Evolutionary conservation across 2,888 invertebrate genomes (phyloP).

Genomic region (Abrostola tripartita): DNA sequence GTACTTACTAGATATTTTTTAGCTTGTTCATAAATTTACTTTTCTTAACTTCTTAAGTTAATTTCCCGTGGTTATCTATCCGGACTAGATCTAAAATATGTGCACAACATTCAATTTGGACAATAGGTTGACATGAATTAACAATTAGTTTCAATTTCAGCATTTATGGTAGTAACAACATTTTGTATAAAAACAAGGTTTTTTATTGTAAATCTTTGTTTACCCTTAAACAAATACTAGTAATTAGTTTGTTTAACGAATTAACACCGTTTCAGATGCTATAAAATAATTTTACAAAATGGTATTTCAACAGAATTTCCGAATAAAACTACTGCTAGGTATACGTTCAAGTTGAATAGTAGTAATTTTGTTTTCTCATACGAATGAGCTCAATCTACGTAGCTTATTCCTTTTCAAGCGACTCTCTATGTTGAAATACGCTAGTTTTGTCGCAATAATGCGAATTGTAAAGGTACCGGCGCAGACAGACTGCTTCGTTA

Average conservation of each 20-base stretch:
- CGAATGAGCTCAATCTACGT: constrained; percentile 30
- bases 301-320: not conserved
- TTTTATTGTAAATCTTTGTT: not conserved
- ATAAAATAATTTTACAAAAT: not conserved
- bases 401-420: constrained; percentile 33
- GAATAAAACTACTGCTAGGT: constrained; percentile 11
- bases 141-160: too few species aligned
- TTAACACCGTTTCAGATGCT: not conserved
- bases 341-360: constrained; percentile 14
- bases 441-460: constrained; percentile 35
- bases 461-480: constrained; percentile 13
- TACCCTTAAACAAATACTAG: too few species aligned
- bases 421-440: constrained; percentile 25
- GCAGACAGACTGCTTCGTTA: constrained; percentile 29
- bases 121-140: too few species aligned
- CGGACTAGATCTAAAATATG: too few species aligned
- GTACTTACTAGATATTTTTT: too few species aligned
- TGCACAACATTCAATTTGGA: too few species aligned
- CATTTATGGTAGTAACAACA: too few species aligned
- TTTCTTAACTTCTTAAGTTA: too few species aligned
- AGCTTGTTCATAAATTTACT: too few species aligned
- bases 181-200: not conserved
- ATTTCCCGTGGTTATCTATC: too few species aligned
- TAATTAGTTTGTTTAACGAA: not conserved
- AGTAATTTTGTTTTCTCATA: constrained; percentile 31